Conservation (phyloP, 1,140 invertebrate genomes). For the Pseudomyrmex sp. region DNA sequence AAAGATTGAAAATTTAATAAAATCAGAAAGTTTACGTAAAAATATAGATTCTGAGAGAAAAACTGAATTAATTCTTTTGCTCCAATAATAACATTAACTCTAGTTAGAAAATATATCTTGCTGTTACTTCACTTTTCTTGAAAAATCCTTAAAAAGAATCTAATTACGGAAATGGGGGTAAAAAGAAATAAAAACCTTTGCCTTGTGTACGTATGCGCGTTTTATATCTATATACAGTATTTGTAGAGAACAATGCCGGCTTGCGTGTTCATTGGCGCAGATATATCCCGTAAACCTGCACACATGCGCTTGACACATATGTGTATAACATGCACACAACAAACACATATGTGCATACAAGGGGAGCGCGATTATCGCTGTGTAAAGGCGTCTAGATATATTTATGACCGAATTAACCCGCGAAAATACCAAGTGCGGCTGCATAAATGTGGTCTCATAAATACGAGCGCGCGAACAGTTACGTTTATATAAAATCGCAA, state of each 20-base stretch:
- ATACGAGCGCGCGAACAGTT: slow-evolving; percentile 49
- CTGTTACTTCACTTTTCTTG: neutral
- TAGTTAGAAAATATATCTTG: neutral
- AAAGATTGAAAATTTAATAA: too few species aligned
- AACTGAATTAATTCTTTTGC: too few species aligned
- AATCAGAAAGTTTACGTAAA: too few species aligned
- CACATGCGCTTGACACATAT: slow-evolving; percentile 25
- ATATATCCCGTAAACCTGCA: slow-evolving; percentile 3
- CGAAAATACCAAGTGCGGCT: slow-evolving; percentile 63
- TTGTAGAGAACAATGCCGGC: neutral
- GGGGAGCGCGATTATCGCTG: slow-evolving; percentile 58
- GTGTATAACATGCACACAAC: neutral
- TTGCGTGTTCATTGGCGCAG: slow-evolving; percentile 27
- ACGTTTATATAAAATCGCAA: slow-evolving; percentile 61
- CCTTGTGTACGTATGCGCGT: neutral
- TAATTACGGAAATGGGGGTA: neutral
- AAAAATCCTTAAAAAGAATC: neutral
- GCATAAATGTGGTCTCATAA: slow-evolving; percentile 56
- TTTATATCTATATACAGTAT: slow-evolving; percentile 1
- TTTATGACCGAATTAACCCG: slow-evolving; percentile 71
- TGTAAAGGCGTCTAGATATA: slow-evolving; percentile 61
- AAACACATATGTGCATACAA: slow-evolving; percentile 1
- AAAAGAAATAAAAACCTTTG: slow-evolving; percentile 17
- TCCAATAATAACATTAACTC: neutral
- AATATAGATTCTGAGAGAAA: too few species aligned